Percentiles rank a stretch among this genome's conserved stretches.
These are phyloP conservation scores for Tenthredo scrophulariae DNA, from an alignment of 2,888 invertebrate genomes.

Conservation along the genomic window DNA sequence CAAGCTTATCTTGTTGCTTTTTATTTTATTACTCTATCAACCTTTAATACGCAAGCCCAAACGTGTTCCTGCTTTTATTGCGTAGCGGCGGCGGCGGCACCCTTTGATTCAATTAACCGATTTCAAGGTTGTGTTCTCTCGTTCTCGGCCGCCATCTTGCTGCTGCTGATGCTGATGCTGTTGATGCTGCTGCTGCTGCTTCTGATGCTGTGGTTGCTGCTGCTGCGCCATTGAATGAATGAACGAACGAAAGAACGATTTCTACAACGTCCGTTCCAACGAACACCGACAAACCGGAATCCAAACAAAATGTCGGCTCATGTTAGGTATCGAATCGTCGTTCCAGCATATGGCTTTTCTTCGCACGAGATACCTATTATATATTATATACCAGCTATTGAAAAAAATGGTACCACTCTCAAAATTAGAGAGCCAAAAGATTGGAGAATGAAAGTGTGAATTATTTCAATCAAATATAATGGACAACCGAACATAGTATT, in stretches of 20 bases:
- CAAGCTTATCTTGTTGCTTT: conserved; percentile 64
- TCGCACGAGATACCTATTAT: conserved; percentile 3
- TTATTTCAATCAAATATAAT: conserved; percentile 1
- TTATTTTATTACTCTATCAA: conserved; percentile 74
- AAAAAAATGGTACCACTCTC: not conserved
- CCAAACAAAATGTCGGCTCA: conserved; percentile 32
- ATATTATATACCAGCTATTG: not conserved
- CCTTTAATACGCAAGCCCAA: conserved; percentile 71
- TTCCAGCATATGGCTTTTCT: not conserved
- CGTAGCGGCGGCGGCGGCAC: conserved; percentile 74
- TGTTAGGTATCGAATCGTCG: conserved; percentile 1
- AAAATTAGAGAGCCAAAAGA: conserved; percentile 7
- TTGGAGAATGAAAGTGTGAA: conserved; percentile 9
- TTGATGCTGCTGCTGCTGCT: not conserved
- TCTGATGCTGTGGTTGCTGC: not conserved
- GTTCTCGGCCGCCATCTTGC: conserved; percentile 56
- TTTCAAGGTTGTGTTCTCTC: conserved; percentile 68
- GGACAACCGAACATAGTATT: not conserved
- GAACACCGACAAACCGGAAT: conserved; percentile 10
- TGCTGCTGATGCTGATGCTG: conserved; percentile 18
- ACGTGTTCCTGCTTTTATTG: conserved; percentile 75
- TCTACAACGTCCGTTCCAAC: conserved; percentile 13
- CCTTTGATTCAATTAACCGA: conserved; percentile 77
- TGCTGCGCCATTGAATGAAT: conserved; percentile 36
- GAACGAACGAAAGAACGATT: not conserved